These are phyloP conservation scores for Platynereis dumerilii DNA, from an alignment of 2,888 invertebrate genomes.

Conservation along the genomic window DNA sequence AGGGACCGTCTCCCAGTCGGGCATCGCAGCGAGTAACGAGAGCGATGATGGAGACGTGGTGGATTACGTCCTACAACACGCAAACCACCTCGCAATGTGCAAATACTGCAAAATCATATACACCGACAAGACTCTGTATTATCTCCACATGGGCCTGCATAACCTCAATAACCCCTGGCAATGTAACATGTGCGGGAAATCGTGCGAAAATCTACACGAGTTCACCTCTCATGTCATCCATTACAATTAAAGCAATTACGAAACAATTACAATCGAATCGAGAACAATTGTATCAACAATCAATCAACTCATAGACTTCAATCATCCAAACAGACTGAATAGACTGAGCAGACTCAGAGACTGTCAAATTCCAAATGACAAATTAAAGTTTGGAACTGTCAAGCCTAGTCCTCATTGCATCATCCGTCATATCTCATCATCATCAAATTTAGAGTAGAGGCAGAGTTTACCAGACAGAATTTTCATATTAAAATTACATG, in stretches of 20 bases:
- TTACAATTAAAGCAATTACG: conserved; percentile 16
- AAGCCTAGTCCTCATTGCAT: no score
- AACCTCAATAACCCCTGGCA: conserved; percentile 97
- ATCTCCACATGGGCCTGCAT: conserved; percentile 97
- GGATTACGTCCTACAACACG: conserved; percentile 31
- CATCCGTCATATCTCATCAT: no score
- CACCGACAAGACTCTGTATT: conserved; percentile 94
- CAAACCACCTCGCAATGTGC: conserved; percentile 66
- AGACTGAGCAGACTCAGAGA: no score
- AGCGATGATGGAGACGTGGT: conserved; percentile 32
- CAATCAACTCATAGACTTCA: no score
- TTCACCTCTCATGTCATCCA: conserved; percentile 73
- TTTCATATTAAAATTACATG: no score
- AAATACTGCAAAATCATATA: conserved; percentile 92
- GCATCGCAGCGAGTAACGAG: conserved; percentile 20
- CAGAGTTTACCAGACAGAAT: no score
- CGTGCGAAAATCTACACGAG: conserved; percentile 93
- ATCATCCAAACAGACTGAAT: no score
- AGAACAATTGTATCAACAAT: no score
- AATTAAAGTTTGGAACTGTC: no score
- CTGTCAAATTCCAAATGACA: no score
- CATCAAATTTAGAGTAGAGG: no score
- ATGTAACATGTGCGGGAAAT: conserved; percentile 96
- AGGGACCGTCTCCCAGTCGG: conserved; percentile 11
- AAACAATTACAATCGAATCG: no score